phyloP scores from a whole-genome alignment of 2,113 vertebrate species.

The Spea bombifrons region DNA sequence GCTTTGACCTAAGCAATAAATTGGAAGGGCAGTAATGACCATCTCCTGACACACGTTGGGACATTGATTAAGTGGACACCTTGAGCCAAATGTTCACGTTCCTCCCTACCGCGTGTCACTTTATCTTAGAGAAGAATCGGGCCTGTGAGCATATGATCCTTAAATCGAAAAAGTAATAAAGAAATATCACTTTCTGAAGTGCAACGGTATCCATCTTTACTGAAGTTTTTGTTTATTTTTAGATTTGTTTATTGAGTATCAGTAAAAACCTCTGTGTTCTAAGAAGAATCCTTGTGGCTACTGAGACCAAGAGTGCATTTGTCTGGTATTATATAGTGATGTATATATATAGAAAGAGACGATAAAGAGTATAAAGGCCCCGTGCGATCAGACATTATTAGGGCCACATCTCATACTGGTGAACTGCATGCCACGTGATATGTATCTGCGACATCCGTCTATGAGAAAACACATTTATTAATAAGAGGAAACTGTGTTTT shows the following conservation, averaged over 20 bases:
- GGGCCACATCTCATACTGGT: too few relatives aligned
- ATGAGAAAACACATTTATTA: too few relatives aligned
- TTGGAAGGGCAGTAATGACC: constrained; percentile 62
- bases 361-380: too few relatives aligned
- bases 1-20: constrained; percentile 66
- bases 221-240: not conserved
- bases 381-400: too few relatives aligned
- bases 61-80: constrained; percentile 59
- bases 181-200: not conserved
- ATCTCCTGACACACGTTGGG: constrained; percentile 56
- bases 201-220: not conserved
- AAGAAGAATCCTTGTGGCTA: too few relatives aligned
- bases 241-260: constrained; percentile 3
- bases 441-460: too few relatives aligned
- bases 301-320: too few relatives aligned
- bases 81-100: constrained; percentile 20
- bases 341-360: too few relatives aligned
- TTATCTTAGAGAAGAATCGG: constrained; percentile 17
- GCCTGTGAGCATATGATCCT: not conserved
- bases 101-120: not conserved
- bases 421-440: too few relatives aligned
- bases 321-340: too few relatives aligned
- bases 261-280: too few relatives aligned
- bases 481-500: too few relatives aligned
- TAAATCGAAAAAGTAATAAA: constrained; percentile 22